Conservation (phyloP, 2,797 vertebrate genomes). For the Rachycentron canadum region DNA sequence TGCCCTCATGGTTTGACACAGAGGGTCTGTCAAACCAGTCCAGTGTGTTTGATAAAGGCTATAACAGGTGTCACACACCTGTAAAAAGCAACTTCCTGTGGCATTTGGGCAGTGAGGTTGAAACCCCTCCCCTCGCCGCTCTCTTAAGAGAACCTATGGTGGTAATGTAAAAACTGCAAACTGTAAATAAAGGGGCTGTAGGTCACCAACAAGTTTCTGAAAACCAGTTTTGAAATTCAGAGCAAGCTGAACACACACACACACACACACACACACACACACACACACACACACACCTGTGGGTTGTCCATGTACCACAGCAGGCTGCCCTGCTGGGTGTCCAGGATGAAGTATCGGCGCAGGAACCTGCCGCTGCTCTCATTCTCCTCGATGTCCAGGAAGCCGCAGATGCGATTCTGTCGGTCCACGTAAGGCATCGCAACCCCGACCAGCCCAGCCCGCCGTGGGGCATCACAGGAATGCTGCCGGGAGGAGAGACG, state of each 20-base stretch:
- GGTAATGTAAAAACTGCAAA: too few relatives aligned
- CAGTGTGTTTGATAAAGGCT: neutral
- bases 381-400: constrained; percentile 96
- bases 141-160: too few relatives aligned
- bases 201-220: too few relatives aligned
- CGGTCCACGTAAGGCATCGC: constrained; percentile 98
- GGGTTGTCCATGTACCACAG: constrained; percentile 97
- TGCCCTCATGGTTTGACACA: neutral
- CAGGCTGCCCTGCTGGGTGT: constrained; percentile 89
- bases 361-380: constrained; percentile 95
- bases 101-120: too few relatives aligned
- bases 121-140: too few relatives aligned
- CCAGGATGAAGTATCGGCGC: constrained; percentile 94
- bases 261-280: neutral
- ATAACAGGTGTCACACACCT: too few relatives aligned
- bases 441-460: constrained; percentile 69
- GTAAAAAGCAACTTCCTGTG: neutral
- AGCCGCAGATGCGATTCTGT: constrained; percentile 97
- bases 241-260: too few relatives aligned
- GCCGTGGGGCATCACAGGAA: constrained; percentile 72
- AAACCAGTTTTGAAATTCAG: too few relatives aligned
- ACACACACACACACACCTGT: constrained; percentile 66
- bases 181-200: too few relatives aligned
- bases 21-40: neutral
- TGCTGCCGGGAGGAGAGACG: constrained; percentile 22